A percentile compares a stretch with the other conserved stretches of the same genome.
Evolutionary conservation across 2,113 vertebrate species (phyloP).

Genomic region (Malurus alboscapulatus): DNA sequence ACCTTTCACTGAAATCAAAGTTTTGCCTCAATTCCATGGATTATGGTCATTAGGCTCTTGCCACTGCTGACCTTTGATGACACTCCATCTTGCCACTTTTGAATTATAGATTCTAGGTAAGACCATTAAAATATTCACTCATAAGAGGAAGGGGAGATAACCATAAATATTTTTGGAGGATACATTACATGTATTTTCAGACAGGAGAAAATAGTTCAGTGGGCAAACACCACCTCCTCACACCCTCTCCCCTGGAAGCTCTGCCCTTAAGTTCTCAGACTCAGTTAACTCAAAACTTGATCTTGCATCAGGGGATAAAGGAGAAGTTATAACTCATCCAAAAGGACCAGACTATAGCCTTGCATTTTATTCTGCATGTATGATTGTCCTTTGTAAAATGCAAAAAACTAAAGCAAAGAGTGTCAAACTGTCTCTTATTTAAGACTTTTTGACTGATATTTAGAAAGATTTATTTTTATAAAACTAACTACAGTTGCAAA

Average conservation of each 20-base stretch:
- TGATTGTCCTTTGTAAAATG: background rate
- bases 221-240: background rate
- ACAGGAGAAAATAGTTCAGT: background rate
- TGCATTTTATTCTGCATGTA: background rate
- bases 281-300: background rate
- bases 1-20: background rate
- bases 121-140: background rate
- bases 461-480: background rate
- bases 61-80: background rate
- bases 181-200: background rate
- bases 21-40: background rate
- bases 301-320: background rate
- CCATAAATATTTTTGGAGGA: background rate
- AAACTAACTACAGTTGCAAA: background rate
- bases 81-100: background rate
- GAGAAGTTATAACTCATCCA: background rate
- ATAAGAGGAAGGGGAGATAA: background rate
- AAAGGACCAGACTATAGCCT: background rate
- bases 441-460: background rate
- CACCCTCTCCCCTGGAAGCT: fast-evolving
- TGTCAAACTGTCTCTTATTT: background rate
- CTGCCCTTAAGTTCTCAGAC: background rate
- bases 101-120: background rate
- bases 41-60: background rate
- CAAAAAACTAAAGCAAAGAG: background rate